A percentile compares a stretch with the other conserved stretches of the same genome.
phyloP scores from a whole-genome alignment of 2,888 invertebrate genomes.

The Malthinus flaveolus region DNA sequence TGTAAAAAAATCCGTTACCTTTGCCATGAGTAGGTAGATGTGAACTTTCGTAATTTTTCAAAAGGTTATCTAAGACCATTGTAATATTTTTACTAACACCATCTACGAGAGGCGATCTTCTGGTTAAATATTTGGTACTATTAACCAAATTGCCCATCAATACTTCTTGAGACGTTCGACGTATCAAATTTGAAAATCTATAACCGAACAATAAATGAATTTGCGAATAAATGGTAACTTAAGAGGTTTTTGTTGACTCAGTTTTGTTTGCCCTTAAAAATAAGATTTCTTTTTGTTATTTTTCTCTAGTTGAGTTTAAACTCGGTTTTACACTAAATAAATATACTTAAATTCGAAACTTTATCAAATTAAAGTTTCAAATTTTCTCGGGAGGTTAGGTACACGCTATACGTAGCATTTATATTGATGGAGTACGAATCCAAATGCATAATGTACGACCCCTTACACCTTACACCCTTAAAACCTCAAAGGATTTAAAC shows the following conservation, averaged over 20 bases:
- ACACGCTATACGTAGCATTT: background rate
- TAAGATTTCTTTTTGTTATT: background rate
- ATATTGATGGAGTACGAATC: too few species aligned
- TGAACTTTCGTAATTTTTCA: slow-evolving; percentile 89
- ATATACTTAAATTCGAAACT: too few species aligned
- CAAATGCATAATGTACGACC: too few species aligned
- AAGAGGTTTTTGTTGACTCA: background rate
- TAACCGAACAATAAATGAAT: too few species aligned
- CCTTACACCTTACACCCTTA: background rate
- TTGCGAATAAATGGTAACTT: background rate
- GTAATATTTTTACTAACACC: slow-evolving; percentile 84
- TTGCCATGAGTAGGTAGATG: slow-evolving; percentile 87
- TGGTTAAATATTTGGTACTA: slow-evolving; percentile 13
- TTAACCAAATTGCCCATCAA: background rate
- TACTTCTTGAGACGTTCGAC: background rate
- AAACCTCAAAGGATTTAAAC: slow-evolving; percentile 2
- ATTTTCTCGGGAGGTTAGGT: too few species aligned
- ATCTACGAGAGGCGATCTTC: slow-evolving; percentile 61
- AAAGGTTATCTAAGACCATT: slow-evolving; percentile 79
- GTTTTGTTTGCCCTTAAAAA: background rate
- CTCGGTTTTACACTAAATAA: too few species aligned
- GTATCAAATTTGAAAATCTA: too few species aligned
- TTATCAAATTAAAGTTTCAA: too few species aligned
- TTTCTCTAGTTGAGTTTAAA: background rate
- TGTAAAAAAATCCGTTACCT: slow-evolving; percentile 58